Percentiles rank a stretch among this genome's conserved stretches.
phyloP scores from a whole-genome alignment of 2,113 vertebrate genomes.

The Poecilia latipinna region DNA sequence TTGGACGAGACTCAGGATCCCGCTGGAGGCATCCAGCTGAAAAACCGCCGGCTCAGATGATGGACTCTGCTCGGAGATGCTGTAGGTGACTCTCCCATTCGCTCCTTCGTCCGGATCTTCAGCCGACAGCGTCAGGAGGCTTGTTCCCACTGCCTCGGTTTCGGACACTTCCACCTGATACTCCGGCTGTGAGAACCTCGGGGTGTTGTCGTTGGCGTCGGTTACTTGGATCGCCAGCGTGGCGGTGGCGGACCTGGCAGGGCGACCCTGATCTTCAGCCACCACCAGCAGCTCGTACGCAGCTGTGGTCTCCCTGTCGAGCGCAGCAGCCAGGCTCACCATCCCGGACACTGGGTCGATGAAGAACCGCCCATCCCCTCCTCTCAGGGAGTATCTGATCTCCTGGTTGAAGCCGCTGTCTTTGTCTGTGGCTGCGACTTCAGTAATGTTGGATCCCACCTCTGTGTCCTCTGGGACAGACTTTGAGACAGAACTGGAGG shows the following conservation, averaged over 20 bases:
- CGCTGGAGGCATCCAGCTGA: slow-evolving; percentile 55
- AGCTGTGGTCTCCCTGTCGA: slow-evolving; percentile 78
- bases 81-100: slow-evolving; percentile 71
- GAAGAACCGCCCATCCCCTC: slow-evolving; percentile 75
- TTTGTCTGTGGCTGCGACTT: slow-evolving; percentile 55
- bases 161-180: slow-evolving; percentile 67
- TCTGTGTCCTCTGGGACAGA: slow-evolving; percentile 49
- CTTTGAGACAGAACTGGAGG: not conserved
- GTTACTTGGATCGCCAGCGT: slow-evolving; percentile 57
- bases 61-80: slow-evolving; percentile 66
- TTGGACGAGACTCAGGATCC: slow-evolving; percentile 68
- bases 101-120: slow-evolving; percentile 72
- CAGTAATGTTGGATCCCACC: slow-evolving; percentile 34
- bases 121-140: slow-evolving; percentile 64
- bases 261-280: slow-evolving; percentile 81
- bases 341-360: slow-evolving; percentile 69
- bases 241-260: slow-evolving; percentile 47
- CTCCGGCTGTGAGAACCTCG: slow-evolving; percentile 58
- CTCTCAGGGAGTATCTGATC: slow-evolving; percentile 75
- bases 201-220: slow-evolving; percentile 79
- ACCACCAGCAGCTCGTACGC: slow-evolving; percentile 73
- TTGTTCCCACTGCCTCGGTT: slow-evolving; percentile 34
- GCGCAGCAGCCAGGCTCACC: slow-evolving; percentile 58
- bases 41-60: slow-evolving; percentile 41
- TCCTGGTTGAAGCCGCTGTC: slow-evolving; percentile 80